Evolutionary conservation across 1,140 invertebrate species (phyloP).

Genomic region (Drosophila serrata): DNA sequence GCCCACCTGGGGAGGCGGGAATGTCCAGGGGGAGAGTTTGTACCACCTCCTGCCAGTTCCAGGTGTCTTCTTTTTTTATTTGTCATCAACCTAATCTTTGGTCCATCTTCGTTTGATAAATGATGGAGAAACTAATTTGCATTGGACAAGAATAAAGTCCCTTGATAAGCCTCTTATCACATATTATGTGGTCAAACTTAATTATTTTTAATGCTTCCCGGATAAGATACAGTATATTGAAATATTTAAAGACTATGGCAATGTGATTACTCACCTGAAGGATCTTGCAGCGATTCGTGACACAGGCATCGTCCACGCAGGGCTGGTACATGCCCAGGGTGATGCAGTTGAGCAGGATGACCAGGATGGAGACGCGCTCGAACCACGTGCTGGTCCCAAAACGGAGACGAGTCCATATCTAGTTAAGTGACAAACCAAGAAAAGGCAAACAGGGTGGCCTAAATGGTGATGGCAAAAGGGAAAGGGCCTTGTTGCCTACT

Average conservation of each 20-base stretch:
- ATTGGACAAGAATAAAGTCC: not conserved
- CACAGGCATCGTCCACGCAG: constrained; percentile 97
- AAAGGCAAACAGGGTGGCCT: constrained; percentile 1
- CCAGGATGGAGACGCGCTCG: constrained; percentile 98
- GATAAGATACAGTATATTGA: not conserved
- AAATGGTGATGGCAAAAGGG: not conserved
- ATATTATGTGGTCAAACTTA: not conserved
- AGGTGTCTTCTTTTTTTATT: too few species aligned
- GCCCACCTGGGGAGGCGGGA: constrained; percentile 20
- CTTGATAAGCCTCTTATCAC: constrained; percentile 2
- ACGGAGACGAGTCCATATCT: constrained; percentile 2
- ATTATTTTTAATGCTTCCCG: not conserved
- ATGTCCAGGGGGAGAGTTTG: not conserved
- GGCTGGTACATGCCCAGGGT: constrained; percentile 99
- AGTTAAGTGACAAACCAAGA: constrained; percentile 57
- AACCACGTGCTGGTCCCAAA: constrained; percentile 93
- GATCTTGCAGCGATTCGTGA: constrained; percentile 96
- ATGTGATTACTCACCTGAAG: constrained; percentile 90
- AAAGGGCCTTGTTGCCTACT: constrained; percentile 5
- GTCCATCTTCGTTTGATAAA: constrained; percentile 6
- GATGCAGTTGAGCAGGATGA: constrained; percentile 99
- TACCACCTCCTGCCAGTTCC: not conserved
- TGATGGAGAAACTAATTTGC: constrained; percentile 8
- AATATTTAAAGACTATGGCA: too few species aligned
- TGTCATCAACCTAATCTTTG: not conserved